phyloP scores from a whole-genome alignment of 2,888 invertebrate species.

The Beris morrisii region DNA sequence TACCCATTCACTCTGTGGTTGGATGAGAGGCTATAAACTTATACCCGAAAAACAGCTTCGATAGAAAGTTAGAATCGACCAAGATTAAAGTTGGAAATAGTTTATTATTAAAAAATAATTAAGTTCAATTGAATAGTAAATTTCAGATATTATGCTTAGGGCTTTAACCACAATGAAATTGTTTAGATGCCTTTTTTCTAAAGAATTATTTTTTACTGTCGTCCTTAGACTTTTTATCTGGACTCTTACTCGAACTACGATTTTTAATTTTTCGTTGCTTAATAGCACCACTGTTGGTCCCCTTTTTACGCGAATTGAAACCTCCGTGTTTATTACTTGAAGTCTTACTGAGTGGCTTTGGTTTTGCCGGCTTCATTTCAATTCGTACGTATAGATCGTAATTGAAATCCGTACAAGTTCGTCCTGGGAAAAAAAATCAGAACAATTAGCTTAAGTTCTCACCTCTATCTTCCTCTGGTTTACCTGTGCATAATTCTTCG shows the following conservation, averaged over 20 bases:
- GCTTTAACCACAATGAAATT: too few relatives aligned
- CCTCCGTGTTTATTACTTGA: slow-evolving; percentile 1
- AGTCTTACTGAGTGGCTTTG: slow-evolving; percentile 10
- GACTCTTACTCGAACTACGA: slow-evolving; percentile 40
- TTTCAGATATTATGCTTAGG: too few relatives aligned
- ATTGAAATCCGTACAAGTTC: slow-evolving; percentile 53
- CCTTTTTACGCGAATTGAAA: slow-evolving; percentile 48
- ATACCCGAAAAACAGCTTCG: too few relatives aligned
- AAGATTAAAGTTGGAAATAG: too few relatives aligned
- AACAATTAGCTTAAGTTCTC: neutral
- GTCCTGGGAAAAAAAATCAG: slow-evolving; percentile 43
- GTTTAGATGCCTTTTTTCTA: too few relatives aligned
- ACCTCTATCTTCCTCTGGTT: slow-evolving; percentile 18
- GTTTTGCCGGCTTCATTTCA: slow-evolving; percentile 50
- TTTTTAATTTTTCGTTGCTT: slow-evolving; percentile 48
- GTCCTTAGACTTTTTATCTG: slow-evolving; percentile 29
- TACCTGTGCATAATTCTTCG: slow-evolving; percentile 82
- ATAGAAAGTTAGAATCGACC: too few relatives aligned
- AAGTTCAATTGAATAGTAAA: too few relatives aligned
- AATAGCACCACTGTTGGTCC: slow-evolving; percentile 42
- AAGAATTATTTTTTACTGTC: too few relatives aligned
- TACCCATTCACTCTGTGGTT: too few relatives aligned
- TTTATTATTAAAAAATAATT: too few relatives aligned
- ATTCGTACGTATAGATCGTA: slow-evolving; percentile 55
- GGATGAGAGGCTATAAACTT: too few relatives aligned